Conservation (phyloP, 2,113 vertebrate species). For the Cyanoderma ruficeps region DNA sequence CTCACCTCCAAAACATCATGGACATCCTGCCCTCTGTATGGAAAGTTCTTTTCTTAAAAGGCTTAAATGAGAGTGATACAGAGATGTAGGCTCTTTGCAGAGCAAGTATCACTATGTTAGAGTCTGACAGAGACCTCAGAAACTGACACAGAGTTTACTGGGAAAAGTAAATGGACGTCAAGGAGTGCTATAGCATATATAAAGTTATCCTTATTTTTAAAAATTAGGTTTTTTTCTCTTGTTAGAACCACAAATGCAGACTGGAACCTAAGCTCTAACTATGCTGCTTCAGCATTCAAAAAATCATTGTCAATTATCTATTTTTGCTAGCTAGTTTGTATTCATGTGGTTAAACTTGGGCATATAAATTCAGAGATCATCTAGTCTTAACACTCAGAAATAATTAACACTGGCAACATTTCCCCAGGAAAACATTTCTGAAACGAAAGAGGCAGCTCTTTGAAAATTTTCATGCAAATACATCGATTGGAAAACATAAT, state of each 20-base stretch:
- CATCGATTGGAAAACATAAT: not conserved
- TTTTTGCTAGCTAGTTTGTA: not conserved
- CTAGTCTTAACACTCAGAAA: not conserved
- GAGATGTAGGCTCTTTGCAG: not conserved
- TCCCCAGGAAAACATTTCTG: not conserved
- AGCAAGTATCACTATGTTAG: not conserved
- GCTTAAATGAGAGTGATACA: not conserved
- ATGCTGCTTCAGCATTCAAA: not conserved
- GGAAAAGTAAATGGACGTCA: not conserved
- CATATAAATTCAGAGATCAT: not conserved
- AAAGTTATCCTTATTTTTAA: not conserved
- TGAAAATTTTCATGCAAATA: not conserved
- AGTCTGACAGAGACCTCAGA: not conserved
- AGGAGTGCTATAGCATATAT: not conserved
- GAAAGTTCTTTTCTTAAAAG: not conserved
- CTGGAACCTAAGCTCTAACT: not conserved
- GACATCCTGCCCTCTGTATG: not conserved
- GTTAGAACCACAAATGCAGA: not conserved
- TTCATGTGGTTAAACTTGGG: not conserved
- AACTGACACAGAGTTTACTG: not conserved
- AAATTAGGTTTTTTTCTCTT: not conserved
- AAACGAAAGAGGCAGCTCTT: not conserved
- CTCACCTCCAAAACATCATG: not conserved
- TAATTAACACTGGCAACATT: not conserved
- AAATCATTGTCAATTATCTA: accelerated